phyloP scores from a whole-genome alignment of 1,140 invertebrate species.

The Oryzaephilus surinamensis region DNA sequence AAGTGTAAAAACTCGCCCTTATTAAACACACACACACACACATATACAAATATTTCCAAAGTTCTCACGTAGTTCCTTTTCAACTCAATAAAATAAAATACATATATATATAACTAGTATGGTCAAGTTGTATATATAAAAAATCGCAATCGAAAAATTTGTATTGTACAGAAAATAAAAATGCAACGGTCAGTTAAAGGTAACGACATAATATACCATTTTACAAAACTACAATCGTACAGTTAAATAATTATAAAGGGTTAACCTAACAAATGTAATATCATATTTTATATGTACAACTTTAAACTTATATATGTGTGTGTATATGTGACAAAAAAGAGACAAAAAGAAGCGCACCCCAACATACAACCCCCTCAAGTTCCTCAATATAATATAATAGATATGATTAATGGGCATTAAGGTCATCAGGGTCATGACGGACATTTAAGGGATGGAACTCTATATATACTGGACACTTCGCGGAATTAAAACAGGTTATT shows the following conservation, averaged over 20 bases:
- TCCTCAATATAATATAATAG: constrained; percentile 29
- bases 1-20: too few relatives aligned
- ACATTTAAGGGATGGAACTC: constrained; percentile 29
- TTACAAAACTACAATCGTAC: constrained; percentile 12
- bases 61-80: constrained; percentile 30
- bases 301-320: too few relatives aligned
- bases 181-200: constrained; percentile 30
- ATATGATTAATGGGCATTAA: constrained; percentile 31
- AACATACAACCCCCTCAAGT: constrained; percentile 9
- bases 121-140: too few relatives aligned
- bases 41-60: constrained; percentile 16
- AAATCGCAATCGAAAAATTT: constrained; percentile 23
- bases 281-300: too few relatives aligned
- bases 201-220: constrained; percentile 30
- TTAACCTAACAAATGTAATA: too few relatives aligned
- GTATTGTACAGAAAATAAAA: too few relatives aligned
- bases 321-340: too few relatives aligned
- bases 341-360: too few relatives aligned
- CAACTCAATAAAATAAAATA: constrained; percentile 19
- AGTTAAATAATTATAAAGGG: too few relatives aligned
- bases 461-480: constrained; percentile 20
- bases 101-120: too few relatives aligned
- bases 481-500: constrained; percentile 18
- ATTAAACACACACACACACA: too few relatives aligned
- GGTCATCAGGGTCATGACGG: constrained; percentile 28